These are phyloP conservation scores for Hassar affinis DNA, from an alignment of 2,113 vertebrate species.

Conservation along the genomic window DNA sequence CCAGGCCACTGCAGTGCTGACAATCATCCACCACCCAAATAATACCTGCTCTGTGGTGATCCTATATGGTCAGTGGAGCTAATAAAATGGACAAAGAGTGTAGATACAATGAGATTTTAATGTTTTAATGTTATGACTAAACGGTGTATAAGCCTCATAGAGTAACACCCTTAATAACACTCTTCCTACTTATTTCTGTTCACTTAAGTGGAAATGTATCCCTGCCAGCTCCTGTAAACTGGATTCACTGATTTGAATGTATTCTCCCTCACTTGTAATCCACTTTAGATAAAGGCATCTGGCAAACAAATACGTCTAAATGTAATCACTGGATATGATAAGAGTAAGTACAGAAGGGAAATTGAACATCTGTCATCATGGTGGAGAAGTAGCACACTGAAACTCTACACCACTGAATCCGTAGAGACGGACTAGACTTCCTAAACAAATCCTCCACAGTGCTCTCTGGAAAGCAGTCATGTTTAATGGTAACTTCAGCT, in stretches of 20 bases:
- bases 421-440: not conserved
- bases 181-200: not conserved
- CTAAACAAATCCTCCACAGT: not conserved
- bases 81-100: too few relatives aligned
- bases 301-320: not conserved
- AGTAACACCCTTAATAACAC: not conserved
- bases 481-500: not conserved
- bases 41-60: too few relatives aligned
- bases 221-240: not conserved
- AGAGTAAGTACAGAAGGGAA: conserved; percentile 1
- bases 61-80: too few relatives aligned
- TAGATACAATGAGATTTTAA: too few relatives aligned
- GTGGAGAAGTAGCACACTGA: too few relatives aligned
- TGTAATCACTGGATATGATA: not conserved
- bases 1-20: too few relatives aligned
- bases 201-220: not conserved
- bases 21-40: too few relatives aligned
- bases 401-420: not conserved
- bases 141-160: not conserved
- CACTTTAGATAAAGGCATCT: not conserved
- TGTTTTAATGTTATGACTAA: too few relatives aligned
- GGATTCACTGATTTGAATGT: not conserved
- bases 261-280: not conserved
- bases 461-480: not conserved
- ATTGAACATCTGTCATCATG: not conserved